Percentiles rank a stretch among this genome's conserved stretches.
These are phyloP conservation scores for Gymnopithys bicolor DNA, from an alignment of 2,797 vertebrate genomes.

Conservation along the genomic window DNA sequence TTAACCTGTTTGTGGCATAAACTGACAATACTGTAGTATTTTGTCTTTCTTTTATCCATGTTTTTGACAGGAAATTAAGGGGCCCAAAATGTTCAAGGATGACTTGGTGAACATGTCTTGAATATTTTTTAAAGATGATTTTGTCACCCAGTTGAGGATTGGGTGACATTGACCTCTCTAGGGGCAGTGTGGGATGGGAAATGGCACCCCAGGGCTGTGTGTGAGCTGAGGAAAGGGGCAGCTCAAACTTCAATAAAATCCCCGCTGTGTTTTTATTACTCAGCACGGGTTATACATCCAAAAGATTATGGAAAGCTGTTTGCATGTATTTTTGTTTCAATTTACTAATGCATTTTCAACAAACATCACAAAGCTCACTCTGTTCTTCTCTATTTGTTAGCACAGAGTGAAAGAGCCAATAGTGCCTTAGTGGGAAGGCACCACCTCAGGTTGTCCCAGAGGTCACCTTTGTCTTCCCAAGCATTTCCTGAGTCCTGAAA, in stretches of 20 bases:
- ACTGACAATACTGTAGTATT: neutral
- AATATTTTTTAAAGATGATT: neutral
- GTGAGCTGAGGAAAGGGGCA: rapidly evolving
- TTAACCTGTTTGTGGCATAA: neutral
- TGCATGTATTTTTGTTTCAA: neutral
- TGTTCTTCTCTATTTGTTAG: neutral
- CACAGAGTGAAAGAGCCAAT: rapidly evolving
- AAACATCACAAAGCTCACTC: neutral
- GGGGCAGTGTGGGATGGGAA: neutral
- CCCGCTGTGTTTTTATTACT: neutral
- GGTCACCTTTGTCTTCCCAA: neutral
- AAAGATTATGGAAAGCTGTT: neutral
- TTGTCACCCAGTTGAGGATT: neutral
- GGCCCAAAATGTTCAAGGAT: neutral
- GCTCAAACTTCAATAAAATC: neutral
- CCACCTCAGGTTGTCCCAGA: neutral
- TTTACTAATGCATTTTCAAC: neutral
- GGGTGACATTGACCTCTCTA: neutral
- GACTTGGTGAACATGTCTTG: neutral
- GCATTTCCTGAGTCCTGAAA: neutral
- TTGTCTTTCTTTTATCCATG: neutral
- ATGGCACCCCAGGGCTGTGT: neutral
- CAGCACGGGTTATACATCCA: neutral
- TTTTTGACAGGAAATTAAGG: neutral
- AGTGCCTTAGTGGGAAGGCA: neutral